Evolutionary conservation across 2,797 vertebrate genomes (phyloP), one percentile per base, ranked within the genome.

Genomic region (Picus viridis): DNA sequence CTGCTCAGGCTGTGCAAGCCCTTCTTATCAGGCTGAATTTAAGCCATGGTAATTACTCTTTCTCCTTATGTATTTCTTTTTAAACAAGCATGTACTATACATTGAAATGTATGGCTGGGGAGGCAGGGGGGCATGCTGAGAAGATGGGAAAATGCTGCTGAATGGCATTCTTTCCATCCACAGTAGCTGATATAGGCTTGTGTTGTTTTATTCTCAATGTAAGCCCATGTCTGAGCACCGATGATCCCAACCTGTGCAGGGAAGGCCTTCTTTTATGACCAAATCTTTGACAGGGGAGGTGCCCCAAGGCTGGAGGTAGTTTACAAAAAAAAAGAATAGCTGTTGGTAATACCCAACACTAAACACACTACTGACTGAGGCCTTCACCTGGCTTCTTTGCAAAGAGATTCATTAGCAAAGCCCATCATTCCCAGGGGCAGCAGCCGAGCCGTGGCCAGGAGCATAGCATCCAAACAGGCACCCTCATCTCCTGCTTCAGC

Each of bases 21-120:
- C 69, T 89, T 89, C 74, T 92, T 89, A 86, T 79, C 54, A 1
- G 58, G 79, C 79, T 79, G 88, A 65, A 87, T 91, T 94, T 92
- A 92, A 77, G 80, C 76, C 68, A 80, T 8, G 36, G 71, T 89
- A 78, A 73, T 68, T 88, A 87, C 57, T 74, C 65, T 83, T 85
- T 85, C 70, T 78, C 85, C 93, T 86, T 92, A 83, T 61, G 72
- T 89, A 67, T 94, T 92, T 95, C 87, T 93, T 92, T 92, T 95
- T 85, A 80, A 96, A 96, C 84, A 96, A 93, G 90, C 65, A 1
- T 94, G 90, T 90, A 75, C 72, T 78, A 83, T 93, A 94, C 70
- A 76, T 87, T 94, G 87, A 93, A 91, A 85, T 81, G 88, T 92
- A 68, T 51, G 64, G 80, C 32, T 67, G 67, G 36, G 67, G 67